Evolutionary conservation across 2,888 invertebrate species (phyloP).

Genomic region (Pachydiplax longipennis): DNA sequence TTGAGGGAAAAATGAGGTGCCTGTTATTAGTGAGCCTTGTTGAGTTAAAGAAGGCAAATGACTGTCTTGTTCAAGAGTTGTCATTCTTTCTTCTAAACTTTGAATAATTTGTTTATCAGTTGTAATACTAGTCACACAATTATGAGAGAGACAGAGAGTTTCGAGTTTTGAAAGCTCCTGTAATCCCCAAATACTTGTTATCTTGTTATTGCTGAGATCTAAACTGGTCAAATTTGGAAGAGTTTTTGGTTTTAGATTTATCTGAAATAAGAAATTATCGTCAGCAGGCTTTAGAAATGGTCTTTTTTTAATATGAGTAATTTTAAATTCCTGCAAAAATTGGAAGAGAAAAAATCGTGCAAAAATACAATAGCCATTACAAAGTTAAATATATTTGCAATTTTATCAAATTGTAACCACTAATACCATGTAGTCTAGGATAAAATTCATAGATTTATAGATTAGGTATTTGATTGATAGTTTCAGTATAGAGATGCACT

Average conservation of each 20-base stretch:
- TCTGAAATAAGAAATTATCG: background rate
- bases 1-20: background rate
- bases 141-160: constrained; percentile 10
- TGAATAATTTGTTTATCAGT: background rate
- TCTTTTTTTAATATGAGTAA: too few relatives aligned
- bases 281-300: too few relatives aligned
- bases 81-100: background rate
- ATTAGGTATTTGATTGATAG: too few relatives aligned
- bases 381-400: too few relatives aligned
- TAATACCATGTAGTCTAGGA: too few relatives aligned
- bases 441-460: too few relatives aligned
- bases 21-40: background rate
- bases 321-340: too few relatives aligned
- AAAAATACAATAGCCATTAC: too few relatives aligned
- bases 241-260: background rate
- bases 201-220: constrained; percentile 12
- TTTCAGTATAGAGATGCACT: too few relatives aligned
- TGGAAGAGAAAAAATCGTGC: too few relatives aligned
- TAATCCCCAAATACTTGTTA: constrained; percentile 7
- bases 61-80: background rate
- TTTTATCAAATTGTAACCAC: too few relatives aligned
- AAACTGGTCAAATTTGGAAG: constrained; percentile 40
- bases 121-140: background rate
- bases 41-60: background rate
- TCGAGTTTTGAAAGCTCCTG: constrained; percentile 13